These are phyloP conservation scores for Nannoperca australis DNA, from an alignment of 2,797 vertebrate species.

Conservation along the genomic window DNA sequence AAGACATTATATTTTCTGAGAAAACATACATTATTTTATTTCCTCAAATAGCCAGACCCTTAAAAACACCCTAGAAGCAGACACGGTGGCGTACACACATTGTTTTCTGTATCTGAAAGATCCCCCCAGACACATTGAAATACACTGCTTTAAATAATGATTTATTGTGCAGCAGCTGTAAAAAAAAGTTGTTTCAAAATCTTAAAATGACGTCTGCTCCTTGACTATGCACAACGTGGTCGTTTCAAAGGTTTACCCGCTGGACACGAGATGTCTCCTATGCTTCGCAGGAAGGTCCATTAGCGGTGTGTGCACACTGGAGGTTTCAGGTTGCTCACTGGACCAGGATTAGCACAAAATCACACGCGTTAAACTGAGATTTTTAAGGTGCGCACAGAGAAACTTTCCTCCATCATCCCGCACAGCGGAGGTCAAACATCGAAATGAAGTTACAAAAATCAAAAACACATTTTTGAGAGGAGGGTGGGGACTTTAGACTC, in stretches of 20 bases:
- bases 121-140: background rate
- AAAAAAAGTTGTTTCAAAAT: background rate
- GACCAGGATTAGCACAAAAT: background rate
- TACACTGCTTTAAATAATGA: background rate
- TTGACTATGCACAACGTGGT: background rate
- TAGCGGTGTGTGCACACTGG: background rate
- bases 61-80: background rate
- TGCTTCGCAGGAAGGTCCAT: background rate
- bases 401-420: background rate
- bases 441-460: background rate
- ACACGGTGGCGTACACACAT: background rate
- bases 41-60: background rate
- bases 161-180: too few relatives aligned
- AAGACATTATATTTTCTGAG: conserved; percentile 21
- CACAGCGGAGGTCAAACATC: background rate
- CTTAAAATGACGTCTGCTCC: too few relatives aligned
- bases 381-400: background rate
- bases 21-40: conserved; percentile 4
- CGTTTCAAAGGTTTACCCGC: background rate
- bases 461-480: background rate
- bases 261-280: background rate
- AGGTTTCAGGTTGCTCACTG: background rate
- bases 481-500: background rate
- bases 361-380: background rate
- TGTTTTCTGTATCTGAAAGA: background rate